Conservation (phyloP, 2,888 invertebrate genomes). For the Trissolcus japonicus region DNA sequence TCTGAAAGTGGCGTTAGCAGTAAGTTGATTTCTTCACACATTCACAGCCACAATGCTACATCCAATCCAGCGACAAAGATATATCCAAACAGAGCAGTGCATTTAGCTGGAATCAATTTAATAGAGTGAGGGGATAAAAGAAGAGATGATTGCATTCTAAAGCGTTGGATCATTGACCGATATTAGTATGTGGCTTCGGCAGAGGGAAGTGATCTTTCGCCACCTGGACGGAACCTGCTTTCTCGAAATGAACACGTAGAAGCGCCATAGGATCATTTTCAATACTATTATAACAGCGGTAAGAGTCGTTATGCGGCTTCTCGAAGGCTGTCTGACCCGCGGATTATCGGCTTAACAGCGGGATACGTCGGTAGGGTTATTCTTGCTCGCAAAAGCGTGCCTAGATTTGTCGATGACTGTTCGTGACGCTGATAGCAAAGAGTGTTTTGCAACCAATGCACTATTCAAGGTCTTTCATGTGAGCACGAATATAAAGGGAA, state of each 20-base stretch:
- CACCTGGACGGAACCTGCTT: conserved; percentile 30
- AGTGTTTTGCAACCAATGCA: conserved; percentile 30
- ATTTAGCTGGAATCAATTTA: no score
- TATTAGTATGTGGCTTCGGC: conserved; percentile 30
- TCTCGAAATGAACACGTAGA: conserved; percentile 47
- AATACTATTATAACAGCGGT: conserved; percentile 58
- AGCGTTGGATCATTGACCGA: conserved; percentile 17
- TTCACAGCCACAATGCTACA: no score
- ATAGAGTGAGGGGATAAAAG: background rate
- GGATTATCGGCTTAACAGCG: conserved; percentile 74
- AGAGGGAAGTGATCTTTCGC: conserved; percentile 25
- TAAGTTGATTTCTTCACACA: no score
- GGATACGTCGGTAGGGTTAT: conserved; percentile 61
- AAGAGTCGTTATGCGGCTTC: conserved; percentile 73
- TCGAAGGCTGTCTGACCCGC: conserved; percentile 73
- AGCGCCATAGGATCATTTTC: conserved; percentile 47
- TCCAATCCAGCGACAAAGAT: no score
- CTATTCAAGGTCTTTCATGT: conserved; percentile 40
- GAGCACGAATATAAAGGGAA: conserved; percentile 39
- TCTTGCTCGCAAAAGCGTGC: conserved; percentile 60
- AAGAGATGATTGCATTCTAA: background rate
- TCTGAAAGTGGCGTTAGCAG: no score
- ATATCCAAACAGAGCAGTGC: no score
- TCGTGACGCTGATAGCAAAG: conserved; percentile 61
- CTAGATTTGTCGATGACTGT: conserved; percentile 58